Conservation (phyloP, 1,140 invertebrate species). For the Heliconius nattereri region DNA sequence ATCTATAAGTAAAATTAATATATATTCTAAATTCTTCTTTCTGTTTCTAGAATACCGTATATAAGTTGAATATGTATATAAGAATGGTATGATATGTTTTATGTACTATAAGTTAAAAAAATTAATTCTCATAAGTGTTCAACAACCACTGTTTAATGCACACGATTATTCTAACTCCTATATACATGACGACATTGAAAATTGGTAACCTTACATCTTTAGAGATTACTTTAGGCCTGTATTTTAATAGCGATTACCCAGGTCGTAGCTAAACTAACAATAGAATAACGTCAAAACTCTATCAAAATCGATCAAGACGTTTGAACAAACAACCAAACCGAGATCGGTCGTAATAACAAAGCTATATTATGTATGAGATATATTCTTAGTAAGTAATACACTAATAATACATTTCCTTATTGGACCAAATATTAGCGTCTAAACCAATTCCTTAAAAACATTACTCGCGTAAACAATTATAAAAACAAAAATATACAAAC, state of each 20-base stretch:
- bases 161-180: conserved; percentile 44
- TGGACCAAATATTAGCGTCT: conserved; percentile 46
- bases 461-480: conserved; percentile 20
- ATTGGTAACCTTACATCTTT: conserved; percentile 29
- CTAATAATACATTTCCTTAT: conserved; percentile 31
- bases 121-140: conserved; percentile 62
- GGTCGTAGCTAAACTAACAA: conserved; percentile 3
- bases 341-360: conserved; percentile 12
- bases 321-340: conserved; percentile 4
- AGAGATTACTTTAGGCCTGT: conserved; percentile 26
- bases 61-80: conserved; percentile 34
- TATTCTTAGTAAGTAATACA: conserved; percentile 37
- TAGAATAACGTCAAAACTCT: not conserved
- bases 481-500: conserved; percentile 76
- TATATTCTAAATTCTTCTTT: conserved; percentile 24
- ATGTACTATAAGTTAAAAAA: conserved; percentile 72
- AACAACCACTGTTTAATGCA: conserved; percentile 53
- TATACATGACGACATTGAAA: conserved; percentile 39
- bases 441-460: conserved; percentile 32
- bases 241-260: conserved; percentile 5
- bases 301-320: conserved; percentile 14
- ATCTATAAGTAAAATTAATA: conserved; percentile 19
- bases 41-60: not conserved
- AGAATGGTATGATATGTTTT: conserved; percentile 74
- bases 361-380: conserved; percentile 31